Percentiles rank a stretch among this genome's conserved stretches.
Evolutionary conservation across 2,888 invertebrate genomes (phyloP).

Genomic region (Parnassius smintheus): DNA sequence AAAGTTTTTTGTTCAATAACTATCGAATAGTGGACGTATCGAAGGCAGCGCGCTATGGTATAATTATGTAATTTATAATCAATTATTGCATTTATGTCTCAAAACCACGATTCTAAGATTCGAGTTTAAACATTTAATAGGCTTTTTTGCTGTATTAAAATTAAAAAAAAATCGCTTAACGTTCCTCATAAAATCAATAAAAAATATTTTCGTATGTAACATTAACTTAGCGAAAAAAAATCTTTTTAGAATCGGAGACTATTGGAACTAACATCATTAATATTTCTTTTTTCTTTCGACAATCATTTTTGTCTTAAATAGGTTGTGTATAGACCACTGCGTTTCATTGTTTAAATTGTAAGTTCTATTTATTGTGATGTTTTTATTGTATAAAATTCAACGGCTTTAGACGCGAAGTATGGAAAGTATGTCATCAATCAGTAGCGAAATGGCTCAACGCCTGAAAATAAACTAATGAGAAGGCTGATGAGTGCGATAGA

Average conservation of each 20-base stretch:
- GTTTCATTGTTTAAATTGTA: constrained; percentile 47
- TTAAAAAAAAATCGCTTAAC: constrained; percentile 39
- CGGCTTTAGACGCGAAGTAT: constrained; percentile 27
- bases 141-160: constrained; percentile 39
- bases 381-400: constrained; percentile 37
- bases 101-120: constrained; percentile 49
- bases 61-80: constrained; percentile 50
- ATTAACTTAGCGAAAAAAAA: constrained; percentile 2
- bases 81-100: constrained; percentile 72
- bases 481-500: constrained; percentile 25
- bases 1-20: constrained; percentile 15
- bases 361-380: constrained; percentile 70
- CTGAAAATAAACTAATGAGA: constrained; percentile 2
- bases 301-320: constrained; percentile 33
- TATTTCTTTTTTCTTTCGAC: background rate
- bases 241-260: constrained; percentile 23
- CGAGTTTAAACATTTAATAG: constrained; percentile 26
- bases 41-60: constrained; percentile 34
- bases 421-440: constrained; percentile 14
- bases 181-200: constrained; percentile 36
- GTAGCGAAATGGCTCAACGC: constrained; percentile 22
- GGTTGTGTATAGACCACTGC: constrained; percentile 61
- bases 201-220: constrained; percentile 37
- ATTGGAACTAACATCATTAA: constrained; percentile 25
- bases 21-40: constrained; percentile 36